Evolutionary conservation across 2,113 vertebrate species (phyloP).

Genomic region (Pelusios castaneus): DNA sequence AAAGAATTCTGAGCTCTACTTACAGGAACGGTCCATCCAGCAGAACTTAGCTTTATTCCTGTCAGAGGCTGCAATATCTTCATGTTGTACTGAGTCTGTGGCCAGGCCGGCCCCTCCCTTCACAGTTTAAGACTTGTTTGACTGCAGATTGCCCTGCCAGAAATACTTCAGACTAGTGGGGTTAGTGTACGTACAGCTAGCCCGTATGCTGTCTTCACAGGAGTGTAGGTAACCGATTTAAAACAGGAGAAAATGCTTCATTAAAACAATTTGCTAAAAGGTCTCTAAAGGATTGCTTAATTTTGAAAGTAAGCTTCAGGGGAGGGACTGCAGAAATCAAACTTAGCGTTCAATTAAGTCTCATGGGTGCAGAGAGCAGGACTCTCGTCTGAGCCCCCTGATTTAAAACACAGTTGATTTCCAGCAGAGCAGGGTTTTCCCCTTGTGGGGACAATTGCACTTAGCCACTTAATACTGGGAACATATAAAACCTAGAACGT

Average conservation of each 20-base stretch:
- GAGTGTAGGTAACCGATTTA: background rate
- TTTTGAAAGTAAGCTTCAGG: background rate
- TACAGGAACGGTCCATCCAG: background rate
- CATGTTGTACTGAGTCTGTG: background rate
- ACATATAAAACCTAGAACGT: constrained; percentile 18
- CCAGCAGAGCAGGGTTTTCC: background rate
- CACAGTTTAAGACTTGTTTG: fast-evolving
- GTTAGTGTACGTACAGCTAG: background rate
- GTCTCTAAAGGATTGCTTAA: background rate
- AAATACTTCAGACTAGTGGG: background rate
- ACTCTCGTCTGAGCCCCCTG: background rate
- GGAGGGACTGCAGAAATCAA: background rate
- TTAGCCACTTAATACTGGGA: constrained; percentile 41
- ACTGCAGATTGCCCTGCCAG: background rate
- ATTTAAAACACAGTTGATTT: background rate
- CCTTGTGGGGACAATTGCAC: constrained; percentile 44
- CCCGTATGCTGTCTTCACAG: background rate
- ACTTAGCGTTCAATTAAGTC: background rate
- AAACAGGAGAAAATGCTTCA: background rate
- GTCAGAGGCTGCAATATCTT: background rate
- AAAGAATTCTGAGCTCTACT: background rate
- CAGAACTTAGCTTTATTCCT: background rate
- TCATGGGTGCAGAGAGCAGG: background rate
- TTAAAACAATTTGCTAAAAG: background rate
- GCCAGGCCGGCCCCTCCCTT: background rate